Evolutionary conservation across 2,888 invertebrate species (phyloP).

Genomic region (Drosophila mimetica): DNA sequence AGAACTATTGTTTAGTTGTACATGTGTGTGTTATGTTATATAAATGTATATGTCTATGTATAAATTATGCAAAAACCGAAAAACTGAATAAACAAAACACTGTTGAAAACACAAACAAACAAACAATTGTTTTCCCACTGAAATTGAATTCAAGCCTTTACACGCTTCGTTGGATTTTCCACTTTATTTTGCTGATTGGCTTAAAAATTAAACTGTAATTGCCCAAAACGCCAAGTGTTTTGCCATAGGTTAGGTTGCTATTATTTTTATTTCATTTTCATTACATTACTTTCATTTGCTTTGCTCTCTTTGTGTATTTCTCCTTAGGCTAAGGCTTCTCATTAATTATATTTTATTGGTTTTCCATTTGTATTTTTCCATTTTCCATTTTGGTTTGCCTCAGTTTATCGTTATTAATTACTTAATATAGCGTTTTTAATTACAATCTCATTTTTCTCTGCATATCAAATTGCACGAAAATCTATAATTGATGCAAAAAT

Average conservation of each 20-base stretch:
- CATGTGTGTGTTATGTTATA: slow-evolving; percentile 51
- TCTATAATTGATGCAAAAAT: slow-evolving; percentile 49
- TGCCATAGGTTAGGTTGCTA: slow-evolving; percentile 40
- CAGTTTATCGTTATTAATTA: slow-evolving; percentile 52
- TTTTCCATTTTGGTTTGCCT: slow-evolving; percentile 21
- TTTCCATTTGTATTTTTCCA: slow-evolving; percentile 26
- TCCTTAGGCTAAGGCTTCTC: slow-evolving; percentile 55
- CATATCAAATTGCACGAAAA: slow-evolving; percentile 41
- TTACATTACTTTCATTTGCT: slow-evolving; percentile 25
- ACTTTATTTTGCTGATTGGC: slow-evolving; percentile 53
- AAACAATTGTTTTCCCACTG: slow-evolving; percentile 29
- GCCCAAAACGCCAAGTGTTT: slow-evolving; percentile 53
- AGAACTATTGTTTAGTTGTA: slow-evolving; percentile 47
- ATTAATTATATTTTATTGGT: slow-evolving; percentile 27
- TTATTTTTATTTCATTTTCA: slow-evolving; percentile 36
- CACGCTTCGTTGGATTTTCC: slow-evolving; percentile 24
- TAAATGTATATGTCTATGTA: slow-evolving; percentile 45
- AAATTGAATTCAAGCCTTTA: slow-evolving; percentile 20
- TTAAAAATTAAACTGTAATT: slow-evolving; percentile 61
- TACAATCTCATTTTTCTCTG: slow-evolving; percentile 61
- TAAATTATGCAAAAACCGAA: slow-evolving; percentile 44
- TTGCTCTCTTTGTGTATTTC: slow-evolving; percentile 18
- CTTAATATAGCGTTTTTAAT: slow-evolving; percentile 69
- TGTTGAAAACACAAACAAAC: slow-evolving; percentile 24
- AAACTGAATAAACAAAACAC: slow-evolving; percentile 44